These are phyloP conservation scores for Macaria liturata DNA, from an alignment of 2,888 invertebrate genomes.

Conservation along the genomic window DNA sequence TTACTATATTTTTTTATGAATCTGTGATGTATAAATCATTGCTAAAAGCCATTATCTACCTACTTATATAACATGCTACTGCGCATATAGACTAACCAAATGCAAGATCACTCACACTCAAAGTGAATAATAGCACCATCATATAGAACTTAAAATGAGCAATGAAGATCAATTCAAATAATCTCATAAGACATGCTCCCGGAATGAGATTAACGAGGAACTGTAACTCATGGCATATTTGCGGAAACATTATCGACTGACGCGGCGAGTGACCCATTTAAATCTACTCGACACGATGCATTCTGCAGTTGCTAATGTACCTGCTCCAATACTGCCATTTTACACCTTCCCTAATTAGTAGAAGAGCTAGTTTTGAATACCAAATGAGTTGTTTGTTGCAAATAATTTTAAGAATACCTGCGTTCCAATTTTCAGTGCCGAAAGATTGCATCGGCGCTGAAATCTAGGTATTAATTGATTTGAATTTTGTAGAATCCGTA, in stretches of 20 bases:
- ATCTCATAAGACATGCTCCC: conserved; percentile 11
- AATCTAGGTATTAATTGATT: conserved; percentile 1
- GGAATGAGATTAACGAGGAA: conserved; percentile 28
- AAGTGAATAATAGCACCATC: too few relatives aligned
- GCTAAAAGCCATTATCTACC: too few relatives aligned
- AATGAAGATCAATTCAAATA: conserved; percentile 5
- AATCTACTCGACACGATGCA: conserved; percentile 37
- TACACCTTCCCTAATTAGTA: conserved; percentile 9
- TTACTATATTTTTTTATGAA: too few relatives aligned
- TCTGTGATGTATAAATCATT: too few relatives aligned
- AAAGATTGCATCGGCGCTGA: conserved; percentile 10
- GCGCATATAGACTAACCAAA: too few relatives aligned
- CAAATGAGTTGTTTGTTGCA: conserved; percentile 5
- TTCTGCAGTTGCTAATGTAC: conserved; percentile 30
- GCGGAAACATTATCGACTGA: conserved; percentile 40
- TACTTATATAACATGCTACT: too few relatives aligned
- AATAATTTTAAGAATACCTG: conserved; percentile 3
- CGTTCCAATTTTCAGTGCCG: conserved; percentile 5
- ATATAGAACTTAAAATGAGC: not conserved
- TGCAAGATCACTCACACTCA: too few relatives aligned
- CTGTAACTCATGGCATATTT: conserved; percentile 38
- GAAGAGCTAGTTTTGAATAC: conserved; percentile 16
- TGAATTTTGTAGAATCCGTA: not conserved
- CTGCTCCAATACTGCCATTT: conserved; percentile 14
- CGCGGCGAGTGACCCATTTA: conserved; percentile 44